A percentile compares a stretch with the other conserved stretches of the same genome.
These are phyloP conservation scores for Anas georgica DNA, from an alignment of 2,797 vertebrate genomes.

Conservation along the genomic window DNA sequence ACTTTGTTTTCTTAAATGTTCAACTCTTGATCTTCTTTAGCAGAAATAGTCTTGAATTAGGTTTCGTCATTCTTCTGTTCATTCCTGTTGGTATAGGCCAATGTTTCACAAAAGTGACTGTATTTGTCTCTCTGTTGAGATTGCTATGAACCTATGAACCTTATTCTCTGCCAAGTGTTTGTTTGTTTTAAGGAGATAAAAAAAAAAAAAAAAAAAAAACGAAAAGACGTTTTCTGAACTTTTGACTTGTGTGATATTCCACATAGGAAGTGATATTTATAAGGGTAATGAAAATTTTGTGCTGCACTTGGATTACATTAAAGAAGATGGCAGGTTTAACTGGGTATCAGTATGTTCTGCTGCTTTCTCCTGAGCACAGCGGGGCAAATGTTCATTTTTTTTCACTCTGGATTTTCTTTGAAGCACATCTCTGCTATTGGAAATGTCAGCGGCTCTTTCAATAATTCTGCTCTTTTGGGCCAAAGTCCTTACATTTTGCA, in stretches of 20 bases:
- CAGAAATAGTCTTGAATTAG: background rate
- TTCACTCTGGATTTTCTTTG: background rate
- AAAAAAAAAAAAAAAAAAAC: background rate
- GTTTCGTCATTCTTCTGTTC: background rate
- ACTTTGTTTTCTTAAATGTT: background rate
- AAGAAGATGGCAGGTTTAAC: background rate
- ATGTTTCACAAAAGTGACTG: background rate
- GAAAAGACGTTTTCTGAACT: background rate
- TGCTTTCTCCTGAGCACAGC: background rate
- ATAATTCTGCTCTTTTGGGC: background rate
- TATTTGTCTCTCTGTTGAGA: background rate
- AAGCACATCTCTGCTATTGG: background rate
- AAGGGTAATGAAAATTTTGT: background rate
- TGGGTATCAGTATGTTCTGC: background rate
- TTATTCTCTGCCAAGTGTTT: background rate
- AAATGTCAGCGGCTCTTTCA: background rate
- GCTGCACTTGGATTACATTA: background rate
- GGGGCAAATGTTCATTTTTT: background rate
- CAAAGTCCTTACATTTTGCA: background rate
- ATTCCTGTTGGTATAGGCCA: background rate
- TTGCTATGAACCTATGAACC: background rate
- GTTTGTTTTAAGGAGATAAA: background rate
- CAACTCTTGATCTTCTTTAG: background rate
- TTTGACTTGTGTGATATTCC: background rate
- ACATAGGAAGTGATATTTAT: background rate